phyloP scores from a whole-genome alignment of 2,797 vertebrate species.

The Gallinago solitaria region DNA sequence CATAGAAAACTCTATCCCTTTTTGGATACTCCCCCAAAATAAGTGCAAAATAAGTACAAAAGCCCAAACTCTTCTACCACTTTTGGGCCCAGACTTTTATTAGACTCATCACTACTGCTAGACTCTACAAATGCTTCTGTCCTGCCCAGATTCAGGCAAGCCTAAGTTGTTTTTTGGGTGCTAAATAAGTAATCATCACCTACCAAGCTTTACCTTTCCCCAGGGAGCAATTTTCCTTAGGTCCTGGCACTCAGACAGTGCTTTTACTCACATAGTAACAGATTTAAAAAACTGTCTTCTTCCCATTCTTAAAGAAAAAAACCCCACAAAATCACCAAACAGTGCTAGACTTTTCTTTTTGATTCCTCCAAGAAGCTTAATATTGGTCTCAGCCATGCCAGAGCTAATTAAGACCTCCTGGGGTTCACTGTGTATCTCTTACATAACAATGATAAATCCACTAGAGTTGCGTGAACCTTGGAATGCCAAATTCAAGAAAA shows the following conservation, averaged over 20 bases:
- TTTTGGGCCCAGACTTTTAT: background rate
- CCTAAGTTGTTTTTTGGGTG: background rate
- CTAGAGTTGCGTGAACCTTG: background rate
- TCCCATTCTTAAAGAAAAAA: background rate
- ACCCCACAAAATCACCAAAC: too few species aligned
- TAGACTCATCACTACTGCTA: background rate
- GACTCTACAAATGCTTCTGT: background rate
- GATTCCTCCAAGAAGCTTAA: background rate
- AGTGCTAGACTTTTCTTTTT: background rate
- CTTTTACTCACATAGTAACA: background rate
- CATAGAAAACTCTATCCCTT: background rate
- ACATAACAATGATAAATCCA: background rate
- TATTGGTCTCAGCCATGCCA: background rate
- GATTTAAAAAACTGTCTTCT: background rate
- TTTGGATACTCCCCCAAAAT: background rate
- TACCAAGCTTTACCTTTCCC: background rate
- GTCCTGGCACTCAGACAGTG: background rate
- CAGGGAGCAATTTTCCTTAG: background rate
- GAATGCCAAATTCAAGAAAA: background rate
- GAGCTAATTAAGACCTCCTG: background rate
- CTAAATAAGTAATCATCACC: background rate
- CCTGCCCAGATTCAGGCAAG: background rate
- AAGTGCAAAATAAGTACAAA: background rate
- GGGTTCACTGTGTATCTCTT: rapidly evolving
- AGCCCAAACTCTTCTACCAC: background rate